A percentile compares a stretch with the other conserved stretches of the same genome.
phyloP scores from a whole-genome alignment of 2,797 vertebrate species.

The Sebastes kiyomatsui region DNA sequence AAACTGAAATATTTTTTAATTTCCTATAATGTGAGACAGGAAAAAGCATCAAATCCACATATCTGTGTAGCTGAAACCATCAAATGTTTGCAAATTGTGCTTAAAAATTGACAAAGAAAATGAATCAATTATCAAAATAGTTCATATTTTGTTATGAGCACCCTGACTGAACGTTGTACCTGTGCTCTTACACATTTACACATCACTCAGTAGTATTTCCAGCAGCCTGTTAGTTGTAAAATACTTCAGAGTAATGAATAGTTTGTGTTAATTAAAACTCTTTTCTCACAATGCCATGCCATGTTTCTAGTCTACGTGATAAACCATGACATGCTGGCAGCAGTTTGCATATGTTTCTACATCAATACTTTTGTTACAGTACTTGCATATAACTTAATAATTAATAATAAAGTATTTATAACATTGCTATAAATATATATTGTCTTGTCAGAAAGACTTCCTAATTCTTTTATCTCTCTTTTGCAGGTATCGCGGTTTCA shows the following conservation, averaged over 20 bases:
- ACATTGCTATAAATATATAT: neutral
- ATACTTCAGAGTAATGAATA: neutral
- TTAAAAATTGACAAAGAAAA: neutral
- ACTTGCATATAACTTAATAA: no score
- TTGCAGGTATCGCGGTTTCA: constrained; percentile 90
- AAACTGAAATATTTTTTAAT: neutral
- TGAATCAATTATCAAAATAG: neutral
- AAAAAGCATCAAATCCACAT: neutral
- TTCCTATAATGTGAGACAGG: neutral
- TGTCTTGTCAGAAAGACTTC: neutral
- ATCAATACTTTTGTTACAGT: neutral
- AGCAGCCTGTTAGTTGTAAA: neutral
- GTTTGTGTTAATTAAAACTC: constrained; percentile 2
- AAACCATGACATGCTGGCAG: neutral
- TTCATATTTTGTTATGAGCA: neutral
- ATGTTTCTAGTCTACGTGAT: constrained; percentile 4
- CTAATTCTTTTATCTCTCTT: neutral
- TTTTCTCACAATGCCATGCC: neutral
- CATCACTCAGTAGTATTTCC: neutral
- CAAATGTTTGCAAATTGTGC: neutral
- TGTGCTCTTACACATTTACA: neutral
- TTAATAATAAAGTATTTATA: no score
- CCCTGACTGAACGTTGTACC: neutral
- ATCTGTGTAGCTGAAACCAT: neutral
- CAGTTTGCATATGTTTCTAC: neutral